A percentile compares a stretch with the other conserved stretches of the same genome.
These are phyloP conservation scores for Eutrigla gurnardus DNA, from an alignment of 2,797 vertebrate genomes.

Conservation along the genomic window DNA sequence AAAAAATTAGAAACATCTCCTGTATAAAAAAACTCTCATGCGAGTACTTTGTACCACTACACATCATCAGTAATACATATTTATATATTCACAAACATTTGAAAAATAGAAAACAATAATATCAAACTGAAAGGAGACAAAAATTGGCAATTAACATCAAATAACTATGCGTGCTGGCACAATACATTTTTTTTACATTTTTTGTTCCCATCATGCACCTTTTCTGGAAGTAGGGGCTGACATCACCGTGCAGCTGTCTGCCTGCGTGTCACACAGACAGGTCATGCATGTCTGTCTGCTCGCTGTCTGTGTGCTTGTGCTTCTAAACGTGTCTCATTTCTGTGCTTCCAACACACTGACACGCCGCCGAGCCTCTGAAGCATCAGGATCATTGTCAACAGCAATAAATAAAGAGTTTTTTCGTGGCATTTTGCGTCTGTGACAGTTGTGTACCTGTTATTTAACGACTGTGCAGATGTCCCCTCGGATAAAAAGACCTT, in stretches of 20 bases:
- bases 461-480: constrained; percentile 55
- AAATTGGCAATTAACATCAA: constrained; percentile 83
- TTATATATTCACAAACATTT: constrained; percentile 90
- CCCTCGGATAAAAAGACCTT: constrained; percentile 41
- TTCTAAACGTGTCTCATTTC: constrained; percentile 48
- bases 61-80: constrained; percentile 87
- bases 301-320: constrained; percentile 78
- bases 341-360: constrained; percentile 35
- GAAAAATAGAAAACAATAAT: constrained; percentile 87
- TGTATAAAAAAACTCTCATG: constrained; percentile 89
- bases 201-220: constrained; percentile 84
- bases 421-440: constrained; percentile 69
- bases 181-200: constrained; percentile 68
- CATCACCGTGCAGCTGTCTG: constrained; percentile 51
- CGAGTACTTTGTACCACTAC: constrained; percentile 88
- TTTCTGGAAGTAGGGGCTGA: constrained; percentile 77
- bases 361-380: constrained; percentile 37
- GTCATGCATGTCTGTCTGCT: constrained; percentile 69
- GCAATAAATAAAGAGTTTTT: constrained; percentile 69
- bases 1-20: constrained; percentile 86
- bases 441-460: constrained; percentile 51
- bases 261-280: constrained; percentile 54
- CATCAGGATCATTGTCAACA: constrained; percentile 76
- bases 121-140: constrained; percentile 83
- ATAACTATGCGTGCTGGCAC: constrained; percentile 86